Percentiles rank a stretch among this genome's conserved stretches.
Conservation (phyloP, 2,797 vertebrate genomes). For the Avahi laniger region DNA sequence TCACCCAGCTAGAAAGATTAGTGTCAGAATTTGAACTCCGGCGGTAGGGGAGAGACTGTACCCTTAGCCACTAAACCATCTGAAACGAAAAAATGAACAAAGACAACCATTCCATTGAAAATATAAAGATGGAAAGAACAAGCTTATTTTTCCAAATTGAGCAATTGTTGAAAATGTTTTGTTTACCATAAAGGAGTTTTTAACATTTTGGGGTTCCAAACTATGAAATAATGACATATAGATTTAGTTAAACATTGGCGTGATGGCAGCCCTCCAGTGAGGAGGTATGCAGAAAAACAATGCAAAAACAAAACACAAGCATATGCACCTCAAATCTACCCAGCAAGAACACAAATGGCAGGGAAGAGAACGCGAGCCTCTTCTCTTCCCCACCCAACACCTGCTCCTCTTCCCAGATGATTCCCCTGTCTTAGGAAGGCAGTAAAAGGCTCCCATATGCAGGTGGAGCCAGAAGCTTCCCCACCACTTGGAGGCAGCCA, state of each 20-base stretch:
- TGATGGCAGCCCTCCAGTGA: neutral
- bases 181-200: neutral
- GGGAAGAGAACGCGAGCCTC: neutral
- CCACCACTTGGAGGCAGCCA: neutral
- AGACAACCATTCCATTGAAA: neutral
- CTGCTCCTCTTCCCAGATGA: neutral
- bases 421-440: neutral
- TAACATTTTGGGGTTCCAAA: constrained; percentile 28
- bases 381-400: neutral
- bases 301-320: neutral
- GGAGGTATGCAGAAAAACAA: neutral
- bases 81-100: neutral
- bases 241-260: neutral
- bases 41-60: too few relatives aligned
- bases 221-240: neutral
- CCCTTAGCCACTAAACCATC: neutral
- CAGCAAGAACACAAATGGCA: neutral
- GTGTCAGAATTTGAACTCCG: neutral
- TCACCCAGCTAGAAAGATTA: neutral
- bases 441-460: neutral
- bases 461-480: neutral
- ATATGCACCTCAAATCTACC: neutral
- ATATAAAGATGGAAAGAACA: neutral
- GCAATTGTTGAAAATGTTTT: constrained; percentile 34
- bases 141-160: neutral